Conservation (phyloP, 2,888 invertebrate species). For the Thecocarcelia acutangulata region DNA sequence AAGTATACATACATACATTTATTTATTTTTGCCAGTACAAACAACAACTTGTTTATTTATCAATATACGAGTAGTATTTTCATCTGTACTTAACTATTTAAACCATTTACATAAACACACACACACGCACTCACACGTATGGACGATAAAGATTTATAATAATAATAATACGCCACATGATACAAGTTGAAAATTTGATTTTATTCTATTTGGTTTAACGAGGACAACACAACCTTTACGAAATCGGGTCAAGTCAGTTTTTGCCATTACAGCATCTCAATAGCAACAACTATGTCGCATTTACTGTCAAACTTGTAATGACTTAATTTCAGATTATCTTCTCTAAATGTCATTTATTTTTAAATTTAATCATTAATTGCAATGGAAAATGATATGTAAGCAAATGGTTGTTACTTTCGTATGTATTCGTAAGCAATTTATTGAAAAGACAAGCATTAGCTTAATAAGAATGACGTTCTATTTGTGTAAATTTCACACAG, state of each 20-base stretch:
- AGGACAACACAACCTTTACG: slow-evolving; percentile 13
- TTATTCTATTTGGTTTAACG: slow-evolving; percentile 34
- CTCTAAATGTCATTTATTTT: slow-evolving; percentile 23
- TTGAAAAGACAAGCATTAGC: no score
- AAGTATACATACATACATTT: background rate
- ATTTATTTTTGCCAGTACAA: no score
- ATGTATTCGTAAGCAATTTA: background rate
- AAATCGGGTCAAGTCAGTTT: slow-evolving; percentile 22
- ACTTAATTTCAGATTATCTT: slow-evolving; percentile 5
- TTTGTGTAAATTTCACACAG: no score
- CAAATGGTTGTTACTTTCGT: slow-evolving; percentile 3
- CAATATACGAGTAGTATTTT: background rate
- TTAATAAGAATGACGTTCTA: no score
- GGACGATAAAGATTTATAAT: background rate
- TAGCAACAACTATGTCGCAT: slow-evolving; percentile 11
- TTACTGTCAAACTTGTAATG: slow-evolving; percentile 26
- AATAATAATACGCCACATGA: slow-evolving; percentile 46
- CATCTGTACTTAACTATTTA: no score
- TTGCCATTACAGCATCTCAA: slow-evolving; percentile 19
- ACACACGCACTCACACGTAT: no score
- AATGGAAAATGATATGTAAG: slow-evolving; percentile 40
- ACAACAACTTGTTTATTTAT: background rate
- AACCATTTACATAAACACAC: no score
- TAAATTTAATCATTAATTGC: slow-evolving; percentile 48
- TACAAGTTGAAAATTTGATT: slow-evolving; percentile 10